These are phyloP conservation scores for Heterodera filipjevi DNA, from an alignment of 2,888 invertebrate genomes.

Conservation along the genomic window DNA sequence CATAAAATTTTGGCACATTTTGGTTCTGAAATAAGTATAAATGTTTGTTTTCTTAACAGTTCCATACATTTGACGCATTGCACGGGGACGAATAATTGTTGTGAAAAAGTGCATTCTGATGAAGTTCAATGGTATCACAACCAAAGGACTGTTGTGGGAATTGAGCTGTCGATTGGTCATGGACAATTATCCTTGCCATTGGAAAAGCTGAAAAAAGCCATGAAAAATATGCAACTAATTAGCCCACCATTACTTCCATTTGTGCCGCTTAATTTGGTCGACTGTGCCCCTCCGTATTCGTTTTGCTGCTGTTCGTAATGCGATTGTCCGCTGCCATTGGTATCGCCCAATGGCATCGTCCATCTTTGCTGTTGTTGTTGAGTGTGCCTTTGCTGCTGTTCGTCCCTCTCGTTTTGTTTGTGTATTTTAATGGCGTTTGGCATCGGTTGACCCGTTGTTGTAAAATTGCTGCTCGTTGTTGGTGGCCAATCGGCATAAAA, in stretches of 20 bases:
- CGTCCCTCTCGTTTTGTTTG: not conserved
- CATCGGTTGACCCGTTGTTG: not conserved
- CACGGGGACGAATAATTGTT: not conserved
- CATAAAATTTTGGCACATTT: not conserved
- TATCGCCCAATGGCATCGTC: not conserved
- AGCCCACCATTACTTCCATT: not conserved
- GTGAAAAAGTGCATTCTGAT: not conserved
- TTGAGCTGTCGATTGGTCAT: not conserved
- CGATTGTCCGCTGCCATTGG: not conserved
- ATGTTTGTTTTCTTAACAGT: not conserved
- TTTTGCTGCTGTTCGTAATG: not conserved
- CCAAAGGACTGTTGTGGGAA: not conserved
- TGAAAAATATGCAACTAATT: too few species aligned
- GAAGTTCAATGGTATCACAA: not conserved
- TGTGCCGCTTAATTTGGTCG: not conserved
- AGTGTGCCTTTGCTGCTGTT: not conserved
- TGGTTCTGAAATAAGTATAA: not conserved
- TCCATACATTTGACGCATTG: not conserved
- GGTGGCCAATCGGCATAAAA: conserved; percentile 12
- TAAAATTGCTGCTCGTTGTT: conserved; percentile 8
- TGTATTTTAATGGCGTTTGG: not conserved
- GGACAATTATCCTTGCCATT: not conserved
- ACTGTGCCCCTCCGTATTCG: not conserved
- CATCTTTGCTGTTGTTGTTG: conserved; percentile 4
- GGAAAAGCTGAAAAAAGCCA: not conserved